Evolutionary conservation across 2,113 vertebrate genomes (phyloP).

Genomic region (Pseudorhombus dupliciocellatus): DNA sequence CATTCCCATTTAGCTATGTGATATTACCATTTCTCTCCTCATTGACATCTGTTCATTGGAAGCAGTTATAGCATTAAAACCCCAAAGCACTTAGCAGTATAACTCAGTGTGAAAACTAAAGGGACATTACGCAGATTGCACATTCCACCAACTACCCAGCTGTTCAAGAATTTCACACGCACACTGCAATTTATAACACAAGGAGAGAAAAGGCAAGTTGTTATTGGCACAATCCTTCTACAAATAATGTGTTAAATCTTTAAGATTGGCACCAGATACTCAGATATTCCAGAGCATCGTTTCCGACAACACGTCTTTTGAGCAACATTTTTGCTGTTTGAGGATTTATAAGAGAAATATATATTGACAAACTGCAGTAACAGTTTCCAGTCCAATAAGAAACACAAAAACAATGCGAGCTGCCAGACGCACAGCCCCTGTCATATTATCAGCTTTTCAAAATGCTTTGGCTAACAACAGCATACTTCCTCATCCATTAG

Average conservation of each 20-base stretch:
- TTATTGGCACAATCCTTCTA: conserved; percentile 16
- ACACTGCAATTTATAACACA: conserved; percentile 5
- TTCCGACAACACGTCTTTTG: neutral
- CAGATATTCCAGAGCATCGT: neutral
- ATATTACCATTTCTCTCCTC: conserved; percentile 18
- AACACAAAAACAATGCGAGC: neutral
- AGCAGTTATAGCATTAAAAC: conserved; percentile 15
- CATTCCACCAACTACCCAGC: conserved; percentile 55
- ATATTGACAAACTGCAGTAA: neutral
- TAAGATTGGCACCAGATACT: neutral
- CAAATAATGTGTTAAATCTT: conserved; percentile 9
- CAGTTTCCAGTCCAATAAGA: neutral
- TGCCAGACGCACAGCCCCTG: conserved; percentile 6
- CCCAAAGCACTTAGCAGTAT: conserved; percentile 34
- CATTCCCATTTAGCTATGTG: conserved; percentile 19
- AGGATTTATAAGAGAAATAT: neutral
- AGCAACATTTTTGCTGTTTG: neutral
- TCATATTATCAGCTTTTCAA: conserved; percentile 6
- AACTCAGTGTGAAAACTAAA: conserved; percentile 40
- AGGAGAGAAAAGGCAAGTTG: conserved; percentile 3
- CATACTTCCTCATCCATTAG: neutral
- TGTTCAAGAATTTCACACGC: conserved; percentile 35
- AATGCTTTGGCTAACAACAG: conserved; percentile 12
- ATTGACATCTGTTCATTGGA: conserved; percentile 37
- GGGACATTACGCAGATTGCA: conserved; percentile 34